Percentiles rank a stretch among this genome's conserved stretches.
phyloP scores from a whole-genome alignment of 2,113 vertebrate species.

The Addax nasomaculatus region DNA sequence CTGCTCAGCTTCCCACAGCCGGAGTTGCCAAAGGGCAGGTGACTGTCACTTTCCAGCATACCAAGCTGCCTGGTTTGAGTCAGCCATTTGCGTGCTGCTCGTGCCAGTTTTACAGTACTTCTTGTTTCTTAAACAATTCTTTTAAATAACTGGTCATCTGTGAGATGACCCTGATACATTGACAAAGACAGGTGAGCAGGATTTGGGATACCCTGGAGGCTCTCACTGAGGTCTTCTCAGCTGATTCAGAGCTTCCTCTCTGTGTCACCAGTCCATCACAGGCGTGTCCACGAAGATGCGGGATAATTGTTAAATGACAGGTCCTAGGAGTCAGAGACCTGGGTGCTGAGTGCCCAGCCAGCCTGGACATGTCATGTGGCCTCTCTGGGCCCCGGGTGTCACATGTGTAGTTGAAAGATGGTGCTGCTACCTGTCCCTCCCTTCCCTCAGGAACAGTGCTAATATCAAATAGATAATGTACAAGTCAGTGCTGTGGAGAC shows the following conservation, averaged over 20 bases:
- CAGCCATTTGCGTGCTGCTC: neutral
- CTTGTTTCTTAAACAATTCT: neutral
- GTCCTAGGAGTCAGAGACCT: neutral
- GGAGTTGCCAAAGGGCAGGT: neutral
- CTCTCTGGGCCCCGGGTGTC: neutral
- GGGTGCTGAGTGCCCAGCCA: neutral
- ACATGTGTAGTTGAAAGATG: neutral
- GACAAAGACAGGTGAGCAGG: neutral
- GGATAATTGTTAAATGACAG: neutral
- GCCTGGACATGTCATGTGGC: neutral
- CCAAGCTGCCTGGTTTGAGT: neutral
- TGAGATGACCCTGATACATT: neutral
- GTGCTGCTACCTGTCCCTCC: neutral
- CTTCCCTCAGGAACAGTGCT: neutral
- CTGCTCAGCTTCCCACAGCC: neutral
- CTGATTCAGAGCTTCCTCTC: neutral
- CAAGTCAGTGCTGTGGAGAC: neutral
- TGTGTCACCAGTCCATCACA: neutral
- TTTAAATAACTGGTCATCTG: neutral
- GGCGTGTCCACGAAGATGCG: neutral
- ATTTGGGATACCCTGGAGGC: neutral
- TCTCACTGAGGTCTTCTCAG: neutral
- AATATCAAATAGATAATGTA: neutral
- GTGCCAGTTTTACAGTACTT: neutral
- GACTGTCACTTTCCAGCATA: neutral